These are phyloP conservation scores for Apodemus agrarius DNA, from an alignment of 2,797 vertebrate species.

Conservation along the genomic window DNA sequence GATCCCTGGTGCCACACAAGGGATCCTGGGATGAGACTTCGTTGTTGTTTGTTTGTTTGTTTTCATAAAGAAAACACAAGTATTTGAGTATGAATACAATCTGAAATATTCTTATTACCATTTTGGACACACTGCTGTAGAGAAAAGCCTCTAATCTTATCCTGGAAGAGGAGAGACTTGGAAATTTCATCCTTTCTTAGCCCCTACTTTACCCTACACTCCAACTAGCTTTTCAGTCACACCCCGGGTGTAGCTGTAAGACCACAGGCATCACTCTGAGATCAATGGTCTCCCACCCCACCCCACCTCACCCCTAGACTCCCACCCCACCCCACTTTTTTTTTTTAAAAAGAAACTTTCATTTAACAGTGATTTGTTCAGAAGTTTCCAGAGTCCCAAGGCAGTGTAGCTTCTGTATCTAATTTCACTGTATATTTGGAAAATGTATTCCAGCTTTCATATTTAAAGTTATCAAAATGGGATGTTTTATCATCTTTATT, in stretches of 20 bases:
- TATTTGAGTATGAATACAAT: background rate
- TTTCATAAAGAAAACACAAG: background rate
- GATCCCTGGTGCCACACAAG: background rate
- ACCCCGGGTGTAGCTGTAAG: background rate
- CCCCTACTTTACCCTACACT: background rate
- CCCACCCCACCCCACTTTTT: background rate
- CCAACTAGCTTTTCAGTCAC: background rate
- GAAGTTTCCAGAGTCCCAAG: slow-evolving; percentile 32
- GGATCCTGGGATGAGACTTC: background rate
- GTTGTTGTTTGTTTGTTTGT: no score
- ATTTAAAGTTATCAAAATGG: background rate
- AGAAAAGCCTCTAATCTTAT: background rate
- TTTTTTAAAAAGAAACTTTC: background rate
- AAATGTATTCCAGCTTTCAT: background rate
- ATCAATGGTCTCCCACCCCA: background rate
- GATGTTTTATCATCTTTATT: slow-evolving; percentile 3
- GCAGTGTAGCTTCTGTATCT: background rate
- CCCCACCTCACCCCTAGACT: background rate
- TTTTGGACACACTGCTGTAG: background rate
- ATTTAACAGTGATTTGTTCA: slow-evolving; percentile 25
- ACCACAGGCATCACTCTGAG: background rate
- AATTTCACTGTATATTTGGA: background rate
- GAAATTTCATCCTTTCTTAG: background rate
- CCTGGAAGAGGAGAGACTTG: background rate
- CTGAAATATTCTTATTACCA: background rate